A percentile compares a stretch with the other conserved stretches of the same genome.
These are phyloP conservation scores for Dicrostonyx torquatus DNA, from an alignment of 2,797 vertebrate species.

Conservation along the genomic window DNA sequence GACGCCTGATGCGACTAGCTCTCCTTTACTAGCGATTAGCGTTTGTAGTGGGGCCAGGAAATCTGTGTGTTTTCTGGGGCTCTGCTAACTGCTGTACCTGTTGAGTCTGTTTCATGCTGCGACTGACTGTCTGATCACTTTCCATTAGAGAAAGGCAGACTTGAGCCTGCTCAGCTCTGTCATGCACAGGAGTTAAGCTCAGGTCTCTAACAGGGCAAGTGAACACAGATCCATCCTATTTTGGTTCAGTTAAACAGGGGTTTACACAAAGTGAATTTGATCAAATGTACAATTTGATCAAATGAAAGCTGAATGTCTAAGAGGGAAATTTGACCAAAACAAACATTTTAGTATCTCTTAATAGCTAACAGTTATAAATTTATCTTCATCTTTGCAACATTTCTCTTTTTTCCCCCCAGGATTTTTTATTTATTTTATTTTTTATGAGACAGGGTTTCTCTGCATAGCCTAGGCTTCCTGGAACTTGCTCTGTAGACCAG, in stretches of 20 bases:
- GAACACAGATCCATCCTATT: background rate
- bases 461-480: too few species aligned
- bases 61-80: background rate
- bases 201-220: too few species aligned
- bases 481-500: too few species aligned
- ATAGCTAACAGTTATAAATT: background rate
- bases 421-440: too few species aligned
- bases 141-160: background rate
- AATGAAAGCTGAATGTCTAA: background rate
- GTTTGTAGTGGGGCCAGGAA: background rate
- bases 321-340: background rate
- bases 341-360: too few species aligned
- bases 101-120: rapidly evolving
- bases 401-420: background rate
- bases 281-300: background rate
- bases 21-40: background rate
- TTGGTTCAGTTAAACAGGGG: background rate
- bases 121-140: background rate
- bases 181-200: too few species aligned
- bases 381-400: background rate
- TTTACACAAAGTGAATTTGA: background rate
- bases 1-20: background rate
- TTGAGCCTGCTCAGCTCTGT: background rate
- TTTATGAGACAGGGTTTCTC: too few species aligned
- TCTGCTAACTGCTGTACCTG: background rate